Base-by-base conservation (phyloP, 2,888 invertebrate species). In the Andrena flavipes region DNA sequence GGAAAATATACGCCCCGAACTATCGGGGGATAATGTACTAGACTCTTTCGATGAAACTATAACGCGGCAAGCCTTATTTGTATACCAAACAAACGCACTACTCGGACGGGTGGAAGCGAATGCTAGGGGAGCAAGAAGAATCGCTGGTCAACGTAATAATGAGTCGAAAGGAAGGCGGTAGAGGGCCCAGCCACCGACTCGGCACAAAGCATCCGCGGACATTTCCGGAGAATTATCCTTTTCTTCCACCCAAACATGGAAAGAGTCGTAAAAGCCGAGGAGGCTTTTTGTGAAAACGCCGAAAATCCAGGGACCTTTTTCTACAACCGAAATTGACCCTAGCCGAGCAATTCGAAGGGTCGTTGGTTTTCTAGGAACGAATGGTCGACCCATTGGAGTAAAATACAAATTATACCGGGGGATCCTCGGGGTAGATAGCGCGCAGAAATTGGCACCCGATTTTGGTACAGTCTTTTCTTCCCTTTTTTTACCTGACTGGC, bases 391-490 rank as follows among this genome's bases (percentile, higher is more conserved):
- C 84, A 60, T 74, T 1, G 83, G 74, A 84, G 76, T 76, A 84
- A 84, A 87, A 87, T 83, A 89, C 85, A 86, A 87, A 87, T 86
- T 85, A 84, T 80, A 85, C 82, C 78, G 62, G 54, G 63, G 84
- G 79, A 80, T 85, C 76, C 76, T 73, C 73, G 73, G 16, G 60
- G 63, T 26, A 76, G 79, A 83, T 87, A 82, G 70, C 67, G 76
- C 48, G 62, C 67, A 29, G 60, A 79, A 84, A 74, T 76, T 81
- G 74, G 26, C 80, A 74, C 80, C 30, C 64, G 72, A 77, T 84
- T 77, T 65, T 8, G 30, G 23, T 56, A n/a, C 60, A 51, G n/a
- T 33, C 26, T 65, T 23, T 20, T 49, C 29, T 33, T 29, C 65
- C 6, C n/a, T 64, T 70, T 82, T 75, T 81, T 80, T 87, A 87